Evolutionary conservation across 2,113 vertebrate genomes (phyloP).

Genomic region (Thalassoma bifasciatum): DNA sequence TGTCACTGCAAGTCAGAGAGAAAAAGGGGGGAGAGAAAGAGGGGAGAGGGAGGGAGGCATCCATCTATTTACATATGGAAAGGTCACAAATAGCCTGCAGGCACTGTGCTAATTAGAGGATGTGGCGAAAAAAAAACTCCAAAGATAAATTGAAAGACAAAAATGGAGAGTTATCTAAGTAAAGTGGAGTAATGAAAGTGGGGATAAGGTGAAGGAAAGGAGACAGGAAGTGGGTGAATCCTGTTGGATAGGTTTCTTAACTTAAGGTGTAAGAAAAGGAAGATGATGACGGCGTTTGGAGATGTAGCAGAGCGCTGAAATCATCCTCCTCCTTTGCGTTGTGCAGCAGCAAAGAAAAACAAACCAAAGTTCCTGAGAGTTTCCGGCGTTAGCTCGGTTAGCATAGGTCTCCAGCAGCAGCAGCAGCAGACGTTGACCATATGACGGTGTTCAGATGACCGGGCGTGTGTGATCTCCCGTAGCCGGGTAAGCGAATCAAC

Average conservation of each 20-base stretch:
- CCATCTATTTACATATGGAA: slow-evolving; percentile 86
- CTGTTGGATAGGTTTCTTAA: background rate
- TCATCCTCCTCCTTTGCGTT: rapidly evolving
- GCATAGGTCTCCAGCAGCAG: slow-evolving; percentile 74
- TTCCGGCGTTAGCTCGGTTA: slow-evolving; percentile 36
- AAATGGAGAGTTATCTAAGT: slow-evolving; percentile 77
- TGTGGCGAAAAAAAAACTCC: slow-evolving; percentile 78
- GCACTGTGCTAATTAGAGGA: slow-evolving; percentile 85
- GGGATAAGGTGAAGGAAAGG: slow-evolving; percentile 71
- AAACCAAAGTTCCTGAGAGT: background rate
- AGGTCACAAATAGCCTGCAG: slow-evolving; percentile 86
- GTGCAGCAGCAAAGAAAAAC: background rate
- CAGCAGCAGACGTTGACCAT: slow-evolving; percentile 86
- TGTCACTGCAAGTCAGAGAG: slow-evolving; percentile 75
- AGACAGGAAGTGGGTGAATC: slow-evolving; percentile 39
- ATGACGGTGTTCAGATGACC: slow-evolving; percentile 91
- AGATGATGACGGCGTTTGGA: background rate
- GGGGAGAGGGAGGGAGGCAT: slow-evolving; percentile 71
- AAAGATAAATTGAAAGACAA: slow-evolving; percentile 81
- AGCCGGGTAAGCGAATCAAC: slow-evolving; percentile 95
- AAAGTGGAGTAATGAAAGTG: slow-evolving; percentile 62
- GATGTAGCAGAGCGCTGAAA: background rate
- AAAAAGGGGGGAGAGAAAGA: slow-evolving; percentile 14
- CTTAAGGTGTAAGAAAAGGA: slow-evolving; percentile 3
- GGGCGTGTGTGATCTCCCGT: slow-evolving; percentile 88